These are phyloP conservation scores for Chloroclysta siterata DNA, from an alignment of 2,888 invertebrate species.

Conservation along the genomic window DNA sequence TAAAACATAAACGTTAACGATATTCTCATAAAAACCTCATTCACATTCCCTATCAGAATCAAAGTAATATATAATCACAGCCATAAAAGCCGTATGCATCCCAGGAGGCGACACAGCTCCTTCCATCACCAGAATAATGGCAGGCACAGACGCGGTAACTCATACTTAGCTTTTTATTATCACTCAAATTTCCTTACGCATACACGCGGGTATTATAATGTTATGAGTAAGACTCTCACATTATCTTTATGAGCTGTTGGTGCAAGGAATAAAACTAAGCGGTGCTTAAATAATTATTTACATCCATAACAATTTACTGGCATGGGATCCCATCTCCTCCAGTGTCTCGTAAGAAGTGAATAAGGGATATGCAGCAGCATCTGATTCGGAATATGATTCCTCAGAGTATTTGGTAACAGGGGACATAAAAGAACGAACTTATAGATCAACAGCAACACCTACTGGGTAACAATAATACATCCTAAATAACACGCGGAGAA, in stretches of 20 bases:
- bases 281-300: not conserved
- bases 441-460: too few relatives aligned
- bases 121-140: conserved; percentile 31
- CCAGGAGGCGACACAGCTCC: conserved; percentile 33
- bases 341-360: too few relatives aligned
- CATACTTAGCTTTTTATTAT: conserved; percentile 68
- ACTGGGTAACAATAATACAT: too few relatives aligned
- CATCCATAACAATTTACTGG: not conserved
- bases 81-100: conserved; percentile 21
- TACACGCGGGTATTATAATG: conserved; percentile 68
- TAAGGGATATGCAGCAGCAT: too few relatives aligned
- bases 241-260: conserved; percentile 74
- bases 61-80: conserved; percentile 3
- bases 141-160: conserved; percentile 36
- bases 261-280: conserved; percentile 37
- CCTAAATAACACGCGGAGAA: too few relatives aligned
- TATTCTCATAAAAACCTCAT: not conserved
- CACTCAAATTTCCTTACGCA: conserved; percentile 75
- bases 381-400: too few relatives aligned
- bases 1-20: not conserved
- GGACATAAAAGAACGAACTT: too few relatives aligned
- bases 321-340: not conserved
- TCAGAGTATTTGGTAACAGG: too few relatives aligned
- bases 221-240: conserved; percentile 72
- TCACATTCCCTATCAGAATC: not conserved